Base-by-base conservation (phyloP, 2,797 vertebrate genomes). In the Crossoptilon crossoptilon region DNA sequence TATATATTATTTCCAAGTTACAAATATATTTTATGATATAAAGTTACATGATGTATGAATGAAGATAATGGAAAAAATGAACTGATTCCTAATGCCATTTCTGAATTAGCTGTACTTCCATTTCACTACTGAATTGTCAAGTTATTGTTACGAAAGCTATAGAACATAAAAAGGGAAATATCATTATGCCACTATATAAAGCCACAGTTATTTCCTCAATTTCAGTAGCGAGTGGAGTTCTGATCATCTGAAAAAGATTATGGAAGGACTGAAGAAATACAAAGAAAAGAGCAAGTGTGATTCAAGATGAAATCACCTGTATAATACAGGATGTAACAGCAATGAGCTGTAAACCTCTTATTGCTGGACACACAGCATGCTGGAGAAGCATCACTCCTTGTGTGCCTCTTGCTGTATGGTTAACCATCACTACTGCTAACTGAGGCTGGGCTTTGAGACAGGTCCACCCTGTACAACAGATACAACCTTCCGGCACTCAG, bases 131-230 rank as follows among this genome's bases (percentile, higher is more conserved):
- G 49, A 74, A 48, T 72, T n/a, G 64, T 88, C 37, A 90, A 53
- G 74, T 33, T 62, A 68, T 71, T 63, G 51, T 58, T 75, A 72
- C 43, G 21, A 87, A 91, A 91, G 51, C 15, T 71, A 49, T 3
- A 87, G 29, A 89, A 93, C 13, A 68, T 31, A 68, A 92, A 89
- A 83, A 37, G 17, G 16, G 66, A 91, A 87, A 80, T 15, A 53
- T 21, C 53, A 62, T 75, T 60, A 44, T 53, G 69, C n/a, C 58
- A n/a, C 33, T 64, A 13, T 60, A 51, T 56, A 92, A 91, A 85
- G 56, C 49, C 37, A 48, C 31, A 59, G 63, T 46, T 84, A 62
- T 66, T 75, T 78, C 71, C 59, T 64, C 59, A 69, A 10, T 11
- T 58, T 86, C 74, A 66, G 63, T 4, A 64, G 33, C 22, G 26